A percentile compares a stretch with the other conserved stretches of the same genome.
These are phyloP conservation scores for Xenopus borealis DNA, from an alignment of 2,113 vertebrate species.

Conservation along the genomic window DNA sequence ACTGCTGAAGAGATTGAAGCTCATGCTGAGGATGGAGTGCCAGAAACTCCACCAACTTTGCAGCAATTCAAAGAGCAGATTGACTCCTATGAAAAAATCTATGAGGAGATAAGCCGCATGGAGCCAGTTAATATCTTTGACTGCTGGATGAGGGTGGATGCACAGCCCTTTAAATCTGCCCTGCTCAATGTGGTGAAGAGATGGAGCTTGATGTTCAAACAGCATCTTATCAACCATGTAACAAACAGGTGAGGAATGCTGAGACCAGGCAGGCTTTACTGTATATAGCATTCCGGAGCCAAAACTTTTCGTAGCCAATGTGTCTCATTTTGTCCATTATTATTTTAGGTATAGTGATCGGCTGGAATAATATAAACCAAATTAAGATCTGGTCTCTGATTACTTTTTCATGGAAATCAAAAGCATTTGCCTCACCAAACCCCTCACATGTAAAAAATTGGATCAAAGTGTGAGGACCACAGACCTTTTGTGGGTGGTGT, in stretches of 20 bases:
- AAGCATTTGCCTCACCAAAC: no score
- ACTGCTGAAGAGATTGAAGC: conserved; percentile 66
- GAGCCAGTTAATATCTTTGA: conserved; percentile 71
- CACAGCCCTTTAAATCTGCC: conserved; percentile 71
- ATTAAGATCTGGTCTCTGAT: no score
- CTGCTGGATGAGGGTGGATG: conserved; percentile 82
- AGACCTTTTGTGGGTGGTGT: no score
- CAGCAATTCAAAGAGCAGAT: conserved; percentile 76
- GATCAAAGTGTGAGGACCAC: no score
- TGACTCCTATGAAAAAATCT: conserved; percentile 80
- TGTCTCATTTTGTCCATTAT: no score
- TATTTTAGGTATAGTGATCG: no score
- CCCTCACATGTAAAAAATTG: no score
- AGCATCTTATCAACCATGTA: conserved; percentile 85
- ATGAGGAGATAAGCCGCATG: conserved; percentile 71
- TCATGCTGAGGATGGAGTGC: conserved; percentile 56
- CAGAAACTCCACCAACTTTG: conserved; percentile 70
- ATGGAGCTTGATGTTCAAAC: conserved; percentile 93
- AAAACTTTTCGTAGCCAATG: no score
- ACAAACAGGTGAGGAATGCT: conserved; percentile 73
- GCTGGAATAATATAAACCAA: no score
- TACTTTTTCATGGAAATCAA: no score
- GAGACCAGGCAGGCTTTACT: no score
- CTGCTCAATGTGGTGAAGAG: conserved; percentile 82
- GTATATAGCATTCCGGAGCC: no score